phyloP scores from a whole-genome alignment of 1,140 invertebrate species.

The Eupristina koningsbergeri region DNA sequence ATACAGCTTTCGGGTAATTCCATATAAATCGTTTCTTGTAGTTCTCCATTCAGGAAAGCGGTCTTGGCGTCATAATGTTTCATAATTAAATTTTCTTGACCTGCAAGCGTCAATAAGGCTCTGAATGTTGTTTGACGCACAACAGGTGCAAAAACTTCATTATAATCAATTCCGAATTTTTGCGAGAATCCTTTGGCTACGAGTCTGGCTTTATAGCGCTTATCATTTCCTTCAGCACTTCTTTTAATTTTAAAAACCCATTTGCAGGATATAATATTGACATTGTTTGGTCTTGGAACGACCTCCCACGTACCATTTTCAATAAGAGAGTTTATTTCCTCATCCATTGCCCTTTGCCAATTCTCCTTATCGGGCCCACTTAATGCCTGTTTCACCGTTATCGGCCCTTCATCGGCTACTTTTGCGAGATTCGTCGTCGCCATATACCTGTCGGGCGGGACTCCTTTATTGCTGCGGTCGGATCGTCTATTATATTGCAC shows the following conservation, averaged over 20 bases:
- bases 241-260: conserved; percentile 50
- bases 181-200: no score
- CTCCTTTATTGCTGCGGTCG: background rate
- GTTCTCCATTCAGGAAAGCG: conserved; percentile 4
- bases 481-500: background rate
- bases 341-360: conserved; percentile 63
- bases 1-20: background rate
- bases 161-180: conserved; percentile 66
- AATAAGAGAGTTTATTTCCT: conserved; percentile 57
- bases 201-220: conserved; percentile 66
- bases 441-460: background rate
- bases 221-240: conserved; percentile 54
- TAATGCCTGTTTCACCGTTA: conserved; percentile 22
- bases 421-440: background rate
- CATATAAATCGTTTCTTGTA: background rate
- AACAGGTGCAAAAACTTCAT: conserved; percentile 55
- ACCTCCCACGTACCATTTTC: conserved; percentile 63
- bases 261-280: conserved; percentile 48
- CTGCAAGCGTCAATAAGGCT: conserved; percentile 62
- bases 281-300: conserved; percentile 47
- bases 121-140: no score
- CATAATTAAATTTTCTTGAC: conserved; percentile 63
- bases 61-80: no score
- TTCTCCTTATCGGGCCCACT: conserved; percentile 17
- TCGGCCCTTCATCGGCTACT: background rate